Evolutionary conservation across 2,797 vertebrate genomes (phyloP).

Genomic region (Hoplostethus mediterraneus): DNA sequence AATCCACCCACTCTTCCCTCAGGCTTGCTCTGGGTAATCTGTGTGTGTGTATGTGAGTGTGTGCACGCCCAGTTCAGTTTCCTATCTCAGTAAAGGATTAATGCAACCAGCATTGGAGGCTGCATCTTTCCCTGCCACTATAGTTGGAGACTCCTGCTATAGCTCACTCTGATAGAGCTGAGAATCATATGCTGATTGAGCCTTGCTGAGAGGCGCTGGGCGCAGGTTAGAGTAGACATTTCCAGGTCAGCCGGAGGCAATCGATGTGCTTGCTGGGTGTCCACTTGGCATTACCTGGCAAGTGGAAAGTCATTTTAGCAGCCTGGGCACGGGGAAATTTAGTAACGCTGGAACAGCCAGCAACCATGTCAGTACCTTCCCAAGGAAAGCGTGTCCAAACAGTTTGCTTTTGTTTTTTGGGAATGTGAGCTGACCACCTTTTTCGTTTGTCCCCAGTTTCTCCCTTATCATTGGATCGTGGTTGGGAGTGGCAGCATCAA

Average conservation of each 20-base stretch:
- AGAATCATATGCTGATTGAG: constrained; percentile 35
- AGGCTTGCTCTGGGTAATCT: constrained; percentile 12
- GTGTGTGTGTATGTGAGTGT: too few relatives aligned
- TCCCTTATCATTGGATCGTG: neutral
- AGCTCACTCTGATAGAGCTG: constrained; percentile 27
- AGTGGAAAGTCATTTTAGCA: constrained; percentile 56
- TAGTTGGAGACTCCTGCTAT: constrained; percentile 38
- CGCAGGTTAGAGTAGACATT: constrained; percentile 65
- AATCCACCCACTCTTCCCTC: constrained; percentile 1
- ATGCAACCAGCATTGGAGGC: constrained; percentile 53
- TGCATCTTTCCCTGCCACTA: constrained; percentile 51
- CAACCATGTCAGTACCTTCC: constrained; percentile 3
- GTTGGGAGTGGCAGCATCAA: neutral
- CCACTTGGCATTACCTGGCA: constrained; percentile 50
- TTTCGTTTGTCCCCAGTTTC: neutral
- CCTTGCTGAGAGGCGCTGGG: constrained; percentile 33
- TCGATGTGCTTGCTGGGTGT: constrained; percentile 40
- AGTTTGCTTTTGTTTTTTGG: neutral
- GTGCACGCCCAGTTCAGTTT: constrained; percentile 42
- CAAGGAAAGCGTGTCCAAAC: neutral
- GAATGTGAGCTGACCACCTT: neutral
- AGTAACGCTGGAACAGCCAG: constrained; percentile 33
- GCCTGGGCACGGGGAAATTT: constrained; percentile 22
- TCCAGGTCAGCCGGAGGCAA: constrained; percentile 70
- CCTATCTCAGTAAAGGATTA: constrained; percentile 52